These are phyloP conservation scores for Diprion similis DNA, from an alignment of 1,140 invertebrate species.

Conservation along the genomic window DNA sequence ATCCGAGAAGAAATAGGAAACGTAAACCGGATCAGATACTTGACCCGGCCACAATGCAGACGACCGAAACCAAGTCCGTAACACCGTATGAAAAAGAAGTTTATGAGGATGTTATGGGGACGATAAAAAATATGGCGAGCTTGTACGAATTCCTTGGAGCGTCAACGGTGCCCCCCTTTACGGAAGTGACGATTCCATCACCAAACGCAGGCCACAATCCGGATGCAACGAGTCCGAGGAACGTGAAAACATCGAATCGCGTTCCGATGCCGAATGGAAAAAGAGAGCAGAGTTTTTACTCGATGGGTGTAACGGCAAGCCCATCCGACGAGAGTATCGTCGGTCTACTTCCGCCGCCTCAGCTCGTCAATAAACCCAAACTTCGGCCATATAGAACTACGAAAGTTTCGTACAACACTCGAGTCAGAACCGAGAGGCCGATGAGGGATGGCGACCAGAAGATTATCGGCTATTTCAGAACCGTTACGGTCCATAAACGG, in stretches of 20 bases:
- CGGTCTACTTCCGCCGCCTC: slow-evolving; percentile 27
- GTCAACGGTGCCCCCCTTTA: neutral
- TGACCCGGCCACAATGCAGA: slow-evolving; percentile 11
- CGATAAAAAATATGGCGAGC: slow-evolving; percentile 42
- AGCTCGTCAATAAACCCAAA: slow-evolving; percentile 2
- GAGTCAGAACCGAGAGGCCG: slow-evolving; percentile 12
- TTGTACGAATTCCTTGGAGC: slow-evolving; percentile 21
- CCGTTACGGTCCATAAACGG: slow-evolving; percentile 32
- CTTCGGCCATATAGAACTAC: slow-evolving; percentile 21
- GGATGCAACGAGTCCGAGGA: neutral
- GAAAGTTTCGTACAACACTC: slow-evolving; percentile 24
- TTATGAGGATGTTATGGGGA: slow-evolving; percentile 58
- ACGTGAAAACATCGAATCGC: neutral
- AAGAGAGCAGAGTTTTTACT: slow-evolving; percentile 18
- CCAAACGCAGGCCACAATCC: neutral
- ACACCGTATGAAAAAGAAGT: slow-evolving; percentile 46
- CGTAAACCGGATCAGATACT: neutral
- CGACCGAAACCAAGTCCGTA: neutral
- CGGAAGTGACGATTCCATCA: neutral
- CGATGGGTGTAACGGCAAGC: slow-evolving; percentile 14
- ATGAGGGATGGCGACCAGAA: slow-evolving; percentile 8
- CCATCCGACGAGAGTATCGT: slow-evolving; percentile 19
- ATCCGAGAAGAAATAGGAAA: slow-evolving; percentile 10
- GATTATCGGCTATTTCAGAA: slow-evolving; percentile 25
- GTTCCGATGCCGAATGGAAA: neutral